Conservation (phyloP, 2,888 invertebrate genomes). For the Amaurobius ferox region DNA sequence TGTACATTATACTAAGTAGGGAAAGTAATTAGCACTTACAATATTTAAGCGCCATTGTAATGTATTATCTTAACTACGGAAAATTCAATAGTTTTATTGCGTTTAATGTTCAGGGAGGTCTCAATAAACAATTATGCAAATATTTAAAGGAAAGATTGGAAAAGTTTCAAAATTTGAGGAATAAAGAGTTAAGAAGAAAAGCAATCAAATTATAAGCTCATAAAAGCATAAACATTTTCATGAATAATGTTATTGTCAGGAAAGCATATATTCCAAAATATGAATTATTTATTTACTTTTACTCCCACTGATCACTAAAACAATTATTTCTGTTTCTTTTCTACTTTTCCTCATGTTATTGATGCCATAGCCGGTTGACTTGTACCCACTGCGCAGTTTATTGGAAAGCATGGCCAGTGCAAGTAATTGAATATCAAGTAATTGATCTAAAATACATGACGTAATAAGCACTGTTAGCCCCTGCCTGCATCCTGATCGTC, state of each 20-base stretch:
- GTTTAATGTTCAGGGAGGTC: too few relatives aligned
- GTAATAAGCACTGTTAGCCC: not conserved
- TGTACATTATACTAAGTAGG: too few relatives aligned
- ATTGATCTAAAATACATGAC: conserved; percentile 24
- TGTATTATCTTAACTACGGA: too few relatives aligned
- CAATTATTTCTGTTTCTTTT: not conserved
- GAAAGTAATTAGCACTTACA: too few relatives aligned
- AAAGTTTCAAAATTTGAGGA: too few relatives aligned
- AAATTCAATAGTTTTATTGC: too few relatives aligned
- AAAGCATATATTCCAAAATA: not conserved
- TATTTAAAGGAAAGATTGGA: too few relatives aligned
- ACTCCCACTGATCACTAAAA: not conserved
- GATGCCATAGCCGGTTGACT: not conserved
- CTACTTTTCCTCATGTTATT: not conserved
- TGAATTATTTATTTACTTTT: not conserved
- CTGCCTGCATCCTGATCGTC: conserved; percentile 23
- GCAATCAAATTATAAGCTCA: too few relatives aligned
- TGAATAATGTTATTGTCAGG: not conserved
- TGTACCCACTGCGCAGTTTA: not conserved
- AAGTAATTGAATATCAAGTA: not conserved
- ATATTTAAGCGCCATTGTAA: too few relatives aligned
- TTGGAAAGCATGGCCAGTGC: not conserved
- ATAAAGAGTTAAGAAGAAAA: too few relatives aligned
- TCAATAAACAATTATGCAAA: too few relatives aligned
- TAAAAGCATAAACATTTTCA: too few relatives aligned